Base-by-base conservation (phyloP, 1,140 invertebrate species). In the Drosophila lini region DNA sequence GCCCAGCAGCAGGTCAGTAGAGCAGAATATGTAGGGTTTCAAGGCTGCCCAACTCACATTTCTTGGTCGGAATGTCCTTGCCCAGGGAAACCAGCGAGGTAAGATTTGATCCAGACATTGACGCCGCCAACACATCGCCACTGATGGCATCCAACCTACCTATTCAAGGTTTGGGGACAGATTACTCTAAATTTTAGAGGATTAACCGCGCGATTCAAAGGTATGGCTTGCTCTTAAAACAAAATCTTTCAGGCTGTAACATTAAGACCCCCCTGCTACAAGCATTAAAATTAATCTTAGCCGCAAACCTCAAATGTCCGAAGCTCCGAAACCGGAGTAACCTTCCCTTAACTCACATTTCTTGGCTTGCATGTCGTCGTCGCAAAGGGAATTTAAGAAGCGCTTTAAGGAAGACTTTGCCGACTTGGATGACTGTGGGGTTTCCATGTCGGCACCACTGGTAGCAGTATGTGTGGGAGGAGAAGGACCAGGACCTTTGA, bases 41-140 rank as follows among this genome's bases (percentile, higher is more conserved):
- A 19, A 36, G 22, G n/a, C 32, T 36, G 25, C 52, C 32, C 16
- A 53, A 53, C 34, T 55, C 52, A 55, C 34, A 3, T 55, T 55
- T 55, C 52, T 38, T 38, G 13, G 19, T 15, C 13, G 34, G 13
- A 8, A 36, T 15, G 10, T 52, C 10, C 10, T 32, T 34, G 11
- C 6, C 32, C 13, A 9, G 8, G 1, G 19, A 10, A 55, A 38
- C 10, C 19, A 16, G 32, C 13, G 8, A 36, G 2, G 32, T 0
- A 4, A 16, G 32, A 34, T 38, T 38, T 55, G 25, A 38, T 36
- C 19, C 34, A 36, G 4, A 8, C 19, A 13, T 22, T 15, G 16
- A 9, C 32, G 25, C 13, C 32, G 22, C 13, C 50, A 3, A 9
- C 3, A 1, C 32, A 6, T 1, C 16, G 6, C 50, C 13, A 15